Conservation (phyloP, 2,113 vertebrate genomes). For the Amblyornis subalaris region DNA sequence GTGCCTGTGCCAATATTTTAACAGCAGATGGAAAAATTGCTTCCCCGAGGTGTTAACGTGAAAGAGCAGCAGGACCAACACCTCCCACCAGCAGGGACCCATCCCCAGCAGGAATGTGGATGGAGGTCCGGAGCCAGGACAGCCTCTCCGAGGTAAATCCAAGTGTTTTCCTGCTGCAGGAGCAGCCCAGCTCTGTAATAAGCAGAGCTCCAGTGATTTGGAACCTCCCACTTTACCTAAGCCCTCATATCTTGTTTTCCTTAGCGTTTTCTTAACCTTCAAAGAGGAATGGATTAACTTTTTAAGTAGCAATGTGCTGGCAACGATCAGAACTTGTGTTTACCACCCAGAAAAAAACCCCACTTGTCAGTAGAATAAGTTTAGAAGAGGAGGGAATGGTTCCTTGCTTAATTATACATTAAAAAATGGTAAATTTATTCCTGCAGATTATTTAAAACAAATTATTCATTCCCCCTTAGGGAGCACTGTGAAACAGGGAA, state of each 20-base stretch:
- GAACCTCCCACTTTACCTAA: conserved; percentile 21
- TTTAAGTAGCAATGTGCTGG: not conserved
- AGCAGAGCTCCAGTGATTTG: conserved; percentile 1
- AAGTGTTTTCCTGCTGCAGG: not conserved
- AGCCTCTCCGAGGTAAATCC: not conserved
- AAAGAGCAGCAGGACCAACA: not conserved
- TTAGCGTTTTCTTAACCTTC: conserved; percentile 35
- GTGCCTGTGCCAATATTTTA: not conserved
- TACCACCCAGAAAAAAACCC: not conserved
- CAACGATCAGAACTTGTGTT: not conserved
- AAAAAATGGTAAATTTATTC: conserved; percentile 31
- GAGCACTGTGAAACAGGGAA: not conserved
- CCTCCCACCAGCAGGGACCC: not conserved
- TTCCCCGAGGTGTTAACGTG: not conserved
- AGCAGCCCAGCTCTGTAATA: not conserved
- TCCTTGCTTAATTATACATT: conserved; percentile 15
- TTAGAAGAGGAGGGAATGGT: not conserved
- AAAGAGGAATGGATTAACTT: conserved; percentile 8
- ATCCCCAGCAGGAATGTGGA: not conserved
- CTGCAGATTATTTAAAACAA: conserved; percentile 5
- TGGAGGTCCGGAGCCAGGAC: not conserved
- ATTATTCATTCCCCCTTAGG: not conserved
- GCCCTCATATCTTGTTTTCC: conserved; percentile 14
- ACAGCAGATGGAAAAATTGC: not conserved
- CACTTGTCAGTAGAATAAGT: not conserved